Base-by-base conservation (phyloP, 2,113 vertebrate species). In the Dromiciops gliroides region DNA sequence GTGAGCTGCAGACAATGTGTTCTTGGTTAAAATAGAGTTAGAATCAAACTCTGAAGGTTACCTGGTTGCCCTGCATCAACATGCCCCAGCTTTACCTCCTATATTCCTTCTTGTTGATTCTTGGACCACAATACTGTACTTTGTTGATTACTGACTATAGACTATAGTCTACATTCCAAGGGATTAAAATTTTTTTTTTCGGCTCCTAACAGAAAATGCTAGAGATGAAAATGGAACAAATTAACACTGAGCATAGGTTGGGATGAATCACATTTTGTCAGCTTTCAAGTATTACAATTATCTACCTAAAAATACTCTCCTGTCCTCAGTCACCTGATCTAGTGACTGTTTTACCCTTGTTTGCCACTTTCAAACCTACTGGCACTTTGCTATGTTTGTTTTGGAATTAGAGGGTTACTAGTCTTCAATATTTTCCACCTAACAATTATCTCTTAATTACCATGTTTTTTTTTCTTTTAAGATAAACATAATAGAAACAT, bases 1-100 rank as follows among this genome's bases (percentile, higher is more conserved):
- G 94, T 97, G 97, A 98, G 95, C 95, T 95, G 97, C 96, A 96
- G 89, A 83, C 37, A 83, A 83, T 96, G 95, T 97, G 95, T 98
- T 95, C 97, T 98, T 97, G 97, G 91, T 98, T 97, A 97, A 98
- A 95, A 97, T 93, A 96, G 97, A 52, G 90, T 95, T 95, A 94
- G 98, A 97, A 98, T 97, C 56, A 97, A 50, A 48, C 90, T 96
- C 14, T 91, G 67, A n/a, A 89, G 94, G 94, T 95, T 98, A 93
- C 51, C 92, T 95, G 95, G 96, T 95, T 97, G 93, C 75, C 93
- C 91, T 96, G 23, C 92, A 95, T 95, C 97, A 97, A 89, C 95
- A 93, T 98, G 97, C 95, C 97, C 97, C 56, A 89, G 47, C 22
- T 25, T 97, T 94, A 98, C 93, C 95, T 96, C 95, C 97, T 95